A percentile compares a stretch with the other conserved stretches of the same genome.
Evolutionary conservation across 2,113 vertebrate genomes (phyloP).

Genomic region (Garra rufa): DNA sequence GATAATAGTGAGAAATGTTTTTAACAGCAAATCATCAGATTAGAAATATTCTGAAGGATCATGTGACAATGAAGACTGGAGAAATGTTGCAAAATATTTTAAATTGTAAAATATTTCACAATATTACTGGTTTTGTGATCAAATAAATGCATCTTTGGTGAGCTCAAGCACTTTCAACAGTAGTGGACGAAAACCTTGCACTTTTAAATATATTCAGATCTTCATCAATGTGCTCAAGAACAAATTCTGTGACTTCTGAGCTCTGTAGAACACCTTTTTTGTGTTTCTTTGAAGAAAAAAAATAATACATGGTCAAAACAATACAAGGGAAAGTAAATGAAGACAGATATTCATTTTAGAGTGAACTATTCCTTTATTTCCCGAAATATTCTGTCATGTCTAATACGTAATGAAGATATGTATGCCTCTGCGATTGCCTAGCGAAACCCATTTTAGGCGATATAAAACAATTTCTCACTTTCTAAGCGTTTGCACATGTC

Average conservation of each 20-base stretch:
- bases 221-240: not conserved
- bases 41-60: not conserved
- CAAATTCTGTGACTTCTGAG: slow-evolving; percentile 27
- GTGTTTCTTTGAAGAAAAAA: not conserved
- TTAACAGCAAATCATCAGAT: not conserved
- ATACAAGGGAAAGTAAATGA: not conserved
- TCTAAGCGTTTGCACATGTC: slow-evolving; percentile 48
- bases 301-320: not conserved
- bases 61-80: not conserved
- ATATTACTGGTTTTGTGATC: not conserved
- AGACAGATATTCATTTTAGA: not conserved
- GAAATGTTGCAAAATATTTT: not conserved
- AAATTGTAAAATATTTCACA: not conserved
- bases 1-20: not conserved
- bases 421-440: slow-evolving; percentile 28
- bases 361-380: not conserved
- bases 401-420: slow-evolving; percentile 42
- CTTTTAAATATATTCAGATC: not conserved
- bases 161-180: not conserved
- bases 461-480: slow-evolving; percentile 5
- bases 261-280: not conserved
- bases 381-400: slow-evolving; percentile 11
- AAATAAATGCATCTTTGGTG: not conserved
- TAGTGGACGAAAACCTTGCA: not conserved
- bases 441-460: slow-evolving; percentile 32